Percentiles rank a stretch among this genome's conserved stretches.
phyloP scores from a whole-genome alignment of 2,797 vertebrate genomes.

The Megalops cyprinoides region DNA sequence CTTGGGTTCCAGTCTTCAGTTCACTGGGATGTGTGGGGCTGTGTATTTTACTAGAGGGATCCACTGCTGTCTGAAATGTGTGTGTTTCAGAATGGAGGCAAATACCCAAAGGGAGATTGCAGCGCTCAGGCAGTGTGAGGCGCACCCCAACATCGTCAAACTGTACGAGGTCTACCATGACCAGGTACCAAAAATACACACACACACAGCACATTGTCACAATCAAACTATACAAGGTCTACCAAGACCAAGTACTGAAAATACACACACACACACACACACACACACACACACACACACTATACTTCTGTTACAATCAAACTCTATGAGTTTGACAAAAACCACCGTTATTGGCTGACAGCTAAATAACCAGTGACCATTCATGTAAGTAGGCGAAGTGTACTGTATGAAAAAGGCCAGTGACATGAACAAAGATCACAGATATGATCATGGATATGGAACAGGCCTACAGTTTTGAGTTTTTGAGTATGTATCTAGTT shows the following conservation, averaged over 20 bases:
- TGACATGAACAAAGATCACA: not conserved
- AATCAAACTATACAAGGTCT: too few relatives aligned
- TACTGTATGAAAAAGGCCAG: not conserved
- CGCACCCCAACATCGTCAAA: conserved; percentile 87
- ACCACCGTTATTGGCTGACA: not conserved
- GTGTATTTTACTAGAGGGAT: not conserved
- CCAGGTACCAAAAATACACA: conserved; percentile 72
- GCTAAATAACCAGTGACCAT: not conserved
- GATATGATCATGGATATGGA: too few relatives aligned
- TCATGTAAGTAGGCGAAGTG: too few relatives aligned
- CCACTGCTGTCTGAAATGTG: not conserved
- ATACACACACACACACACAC: not conserved
- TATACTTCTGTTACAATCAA: conserved; percentile 2
- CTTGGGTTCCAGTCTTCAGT: not conserved
- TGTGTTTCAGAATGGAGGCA: conserved; percentile 79
- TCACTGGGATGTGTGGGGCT: too few relatives aligned
- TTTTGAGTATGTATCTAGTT: too few relatives aligned
- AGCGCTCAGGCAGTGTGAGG: conserved; percentile 84
- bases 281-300: not conserved
- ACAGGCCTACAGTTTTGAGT: too few relatives aligned
- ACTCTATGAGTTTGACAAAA: too few relatives aligned
- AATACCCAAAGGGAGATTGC: conserved; percentile 88
- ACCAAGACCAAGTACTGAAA: too few relatives aligned
- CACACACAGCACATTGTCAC: too few relatives aligned
- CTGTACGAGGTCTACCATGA: conserved; percentile 87